A percentile compares a stretch with the other conserved stretches of the same genome.
Conservation (phyloP, 1,140 invertebrate species). For the Dendrolimus punctatus region DNA sequence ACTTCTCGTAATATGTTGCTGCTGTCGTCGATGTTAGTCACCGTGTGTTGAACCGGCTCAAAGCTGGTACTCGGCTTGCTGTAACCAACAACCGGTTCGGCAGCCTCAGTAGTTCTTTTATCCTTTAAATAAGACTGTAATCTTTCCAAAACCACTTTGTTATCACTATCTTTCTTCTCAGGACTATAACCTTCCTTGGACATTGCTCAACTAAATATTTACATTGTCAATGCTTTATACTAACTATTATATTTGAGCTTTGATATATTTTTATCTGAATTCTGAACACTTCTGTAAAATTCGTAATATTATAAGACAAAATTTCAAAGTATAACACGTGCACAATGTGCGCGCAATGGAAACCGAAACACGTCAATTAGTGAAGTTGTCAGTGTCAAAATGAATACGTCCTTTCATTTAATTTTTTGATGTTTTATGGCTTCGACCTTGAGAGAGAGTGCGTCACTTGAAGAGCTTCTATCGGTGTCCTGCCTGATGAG, state of each 20-base stretch:
- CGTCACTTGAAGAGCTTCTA: no score
- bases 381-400: no score
- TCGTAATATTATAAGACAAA: no score
- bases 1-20: constrained; percentile 61
- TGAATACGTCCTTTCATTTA: no score
- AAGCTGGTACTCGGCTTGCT: constrained; percentile 56
- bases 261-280: no score
- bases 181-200: constrained; percentile 67
- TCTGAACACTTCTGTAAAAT: no score
- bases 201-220: constrained; percentile 36
- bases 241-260: neutral
- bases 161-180: constrained; percentile 62
- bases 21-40: constrained; percentile 45
- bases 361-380: neutral
- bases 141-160: constrained; percentile 64
- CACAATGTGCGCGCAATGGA: constrained; percentile 5
- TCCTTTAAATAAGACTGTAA: constrained; percentile 67
- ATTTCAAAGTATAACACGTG: constrained; percentile 14
- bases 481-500: no score
- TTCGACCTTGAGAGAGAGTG: no score
- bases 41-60: constrained; percentile 39
- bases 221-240: constrained; percentile 20
- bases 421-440: no score
- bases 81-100: constrained; percentile 34
- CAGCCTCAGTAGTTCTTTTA: constrained; percentile 50